A percentile compares a stretch with the other conserved stretches of the same genome.
phyloP scores from a whole-genome alignment of 2,113 vertebrate genomes.

The Mystacornis crossleyi region DNA sequence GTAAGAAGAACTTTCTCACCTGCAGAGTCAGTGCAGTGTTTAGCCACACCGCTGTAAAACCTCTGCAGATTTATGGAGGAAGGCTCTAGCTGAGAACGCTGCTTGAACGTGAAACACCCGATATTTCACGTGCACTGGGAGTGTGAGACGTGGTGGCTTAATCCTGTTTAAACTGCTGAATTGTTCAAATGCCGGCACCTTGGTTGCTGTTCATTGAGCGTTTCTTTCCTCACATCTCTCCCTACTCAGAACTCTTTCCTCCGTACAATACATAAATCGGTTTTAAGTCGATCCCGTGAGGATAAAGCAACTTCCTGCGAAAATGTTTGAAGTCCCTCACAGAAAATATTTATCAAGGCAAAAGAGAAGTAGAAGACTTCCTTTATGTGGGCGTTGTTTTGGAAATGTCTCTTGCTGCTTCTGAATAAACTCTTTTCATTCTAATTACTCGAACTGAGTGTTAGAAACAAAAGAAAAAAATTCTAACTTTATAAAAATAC shows the following conservation, averaged over 20 bases:
- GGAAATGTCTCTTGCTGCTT: background rate
- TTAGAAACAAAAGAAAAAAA: background rate
- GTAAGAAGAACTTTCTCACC: background rate
- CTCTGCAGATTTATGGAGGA: background rate
- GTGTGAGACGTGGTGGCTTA: background rate
- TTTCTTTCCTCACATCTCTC: background rate
- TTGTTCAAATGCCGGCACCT: background rate
- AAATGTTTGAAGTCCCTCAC: background rate
- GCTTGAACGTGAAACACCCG: background rate
- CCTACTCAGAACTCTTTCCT: background rate
- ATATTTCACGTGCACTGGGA: background rate
- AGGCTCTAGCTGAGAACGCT: background rate
- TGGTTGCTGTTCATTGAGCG: background rate
- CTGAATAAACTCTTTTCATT: background rate
- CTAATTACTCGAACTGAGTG: background rate
- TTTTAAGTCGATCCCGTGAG: background rate
- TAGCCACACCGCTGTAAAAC: background rate
- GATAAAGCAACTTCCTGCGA: background rate
- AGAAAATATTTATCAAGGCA: background rate
- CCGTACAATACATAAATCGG: background rate
- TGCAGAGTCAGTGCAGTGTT: background rate
- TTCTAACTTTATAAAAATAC: background rate
- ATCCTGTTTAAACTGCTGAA: background rate
- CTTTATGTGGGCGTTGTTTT: background rate
- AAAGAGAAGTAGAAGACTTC: background rate